Conservation (phyloP, 2,113 vertebrate species). For the Artemisiospiza belli region DNA sequence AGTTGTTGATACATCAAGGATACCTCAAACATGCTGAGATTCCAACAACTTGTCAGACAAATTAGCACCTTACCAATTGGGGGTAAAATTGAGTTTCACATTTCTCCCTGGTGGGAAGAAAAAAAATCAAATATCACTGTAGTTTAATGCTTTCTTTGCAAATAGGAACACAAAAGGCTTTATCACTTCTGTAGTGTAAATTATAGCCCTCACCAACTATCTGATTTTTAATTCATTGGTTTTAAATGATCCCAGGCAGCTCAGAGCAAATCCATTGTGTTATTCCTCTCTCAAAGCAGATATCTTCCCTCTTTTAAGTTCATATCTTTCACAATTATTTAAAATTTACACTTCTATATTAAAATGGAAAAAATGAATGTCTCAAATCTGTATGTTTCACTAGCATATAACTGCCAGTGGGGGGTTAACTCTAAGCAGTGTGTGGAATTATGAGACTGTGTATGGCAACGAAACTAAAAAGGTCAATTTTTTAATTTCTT, state of each 20-base stretch:
- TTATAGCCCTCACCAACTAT: constrained; percentile 31
- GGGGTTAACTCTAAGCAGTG: not conserved
- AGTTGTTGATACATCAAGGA: constrained; percentile 92
- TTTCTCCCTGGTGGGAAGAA: constrained; percentile 75
- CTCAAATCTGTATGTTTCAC: not conserved
- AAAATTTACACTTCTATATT: not conserved
- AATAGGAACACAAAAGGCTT: constrained; percentile 52
- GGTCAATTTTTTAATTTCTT: not conserved
- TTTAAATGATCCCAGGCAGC: constrained; percentile 65
- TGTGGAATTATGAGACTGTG: not conserved
- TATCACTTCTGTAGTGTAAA: constrained; percentile 58
- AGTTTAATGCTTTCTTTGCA: constrained; percentile 61
- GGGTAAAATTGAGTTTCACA: constrained; percentile 83
- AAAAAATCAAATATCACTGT: constrained; percentile 65
- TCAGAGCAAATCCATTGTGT: constrained; percentile 18
- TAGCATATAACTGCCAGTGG: not conserved
- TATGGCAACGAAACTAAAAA: not conserved
- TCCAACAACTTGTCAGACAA: constrained; percentile 88
- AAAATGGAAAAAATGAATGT: not conserved
- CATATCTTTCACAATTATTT: not conserved
- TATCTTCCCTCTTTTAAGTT: not conserved
- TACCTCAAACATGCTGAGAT: constrained; percentile 87
- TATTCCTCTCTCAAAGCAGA: not conserved
- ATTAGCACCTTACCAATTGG: constrained; percentile 85
- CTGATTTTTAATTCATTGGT: constrained; percentile 66